These are phyloP conservation scores for Dendrocincla fuliginosa DNA, from an alignment of 2,797 vertebrate species.

Conservation along the genomic window DNA sequence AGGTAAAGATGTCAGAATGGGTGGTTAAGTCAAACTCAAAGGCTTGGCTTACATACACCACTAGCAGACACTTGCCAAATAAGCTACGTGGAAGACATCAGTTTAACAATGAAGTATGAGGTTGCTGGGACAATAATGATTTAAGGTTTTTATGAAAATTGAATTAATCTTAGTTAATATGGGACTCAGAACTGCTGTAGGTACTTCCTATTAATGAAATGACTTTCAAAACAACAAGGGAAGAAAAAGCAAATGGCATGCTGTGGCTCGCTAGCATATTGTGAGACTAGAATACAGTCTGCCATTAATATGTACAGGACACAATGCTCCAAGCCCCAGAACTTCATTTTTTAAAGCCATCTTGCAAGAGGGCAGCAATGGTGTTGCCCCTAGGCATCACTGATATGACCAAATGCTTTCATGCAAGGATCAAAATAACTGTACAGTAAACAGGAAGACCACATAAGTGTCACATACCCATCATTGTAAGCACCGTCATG, in stretches of 20 bases:
- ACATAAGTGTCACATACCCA: conserved; percentile 89
- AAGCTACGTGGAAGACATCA: not conserved
- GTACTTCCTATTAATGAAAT: conserved; percentile 42
- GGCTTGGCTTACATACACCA: not conserved
- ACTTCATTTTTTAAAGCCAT: not conserved
- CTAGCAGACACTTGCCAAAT: not conserved
- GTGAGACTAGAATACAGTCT: not conserved
- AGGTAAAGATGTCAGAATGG: not conserved
- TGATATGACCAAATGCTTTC: conserved; percentile 62
- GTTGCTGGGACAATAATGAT: not conserved
- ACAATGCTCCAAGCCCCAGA: conserved; percentile 21
- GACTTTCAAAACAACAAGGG: conserved; percentile 36
- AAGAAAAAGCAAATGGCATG: conserved; percentile 67
- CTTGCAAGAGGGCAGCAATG: conserved; percentile 20
- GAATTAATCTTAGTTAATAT: not conserved
- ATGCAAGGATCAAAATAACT: conserved; percentile 72
- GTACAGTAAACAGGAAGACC: conserved; percentile 66
- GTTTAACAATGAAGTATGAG: not conserved
- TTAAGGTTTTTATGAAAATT: not conserved
- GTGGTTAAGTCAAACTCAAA: not conserved
- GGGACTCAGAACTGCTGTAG: conserved; percentile 2
- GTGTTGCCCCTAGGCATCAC: conserved; percentile 32
- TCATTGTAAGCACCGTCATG: conserved; percentile 92
- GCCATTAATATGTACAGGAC: conserved; percentile 66
- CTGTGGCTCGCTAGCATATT: conserved; percentile 61